Evolutionary conservation across 2,113 vertebrate genomes (phyloP), one percentile per base, ranked within the genome.

Genomic region (Carassius auratus): DNA sequence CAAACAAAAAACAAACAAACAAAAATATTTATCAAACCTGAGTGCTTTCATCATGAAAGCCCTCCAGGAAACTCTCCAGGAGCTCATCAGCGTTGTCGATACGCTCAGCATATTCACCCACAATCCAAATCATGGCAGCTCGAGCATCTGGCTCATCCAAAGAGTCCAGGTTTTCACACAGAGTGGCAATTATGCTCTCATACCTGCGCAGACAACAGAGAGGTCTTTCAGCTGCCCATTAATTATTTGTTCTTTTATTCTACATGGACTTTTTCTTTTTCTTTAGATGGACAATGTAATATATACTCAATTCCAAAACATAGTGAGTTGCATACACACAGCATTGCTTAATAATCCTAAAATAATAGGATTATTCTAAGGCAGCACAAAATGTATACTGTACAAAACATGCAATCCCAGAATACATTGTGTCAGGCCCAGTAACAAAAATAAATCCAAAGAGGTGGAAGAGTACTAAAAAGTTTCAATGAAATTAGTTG

Each of bases 101-200:
- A 84, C 98, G 95, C 86, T 99, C 98, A 0, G 98, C 98, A 3
- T 99, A 99, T 88, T 99, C 98, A 0, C 98, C 98, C 85, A 99
- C 98, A n/a, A 99, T 99, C 98, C 98, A 99, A 91, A 99, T 99
- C 98, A 99, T 99, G 88, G 98, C 98, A 26, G 97, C 98, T 15
- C 98, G 96, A 13, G 98, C 97, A 1, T 99, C 98, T 0, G 98
- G 98, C 83, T 99, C 98, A 78, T 99, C 98, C 91, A 99, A 92
- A 0, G 98, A 99, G 92, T 99, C 98, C 23, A 99, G 94, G 89
- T 99, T 99, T 92, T 99, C 98, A 36, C 98, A 99, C 15, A 99
- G 93, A 0, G 98, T 99, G 82, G 98, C 98, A 38, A 99, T 99
- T 92, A 99, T 99, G 92, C 98, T 99, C 90, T 99, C 97, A 26